Base-by-base conservation (phyloP, 2,113 vertebrate species). In the Scopus umbretta region DNA sequence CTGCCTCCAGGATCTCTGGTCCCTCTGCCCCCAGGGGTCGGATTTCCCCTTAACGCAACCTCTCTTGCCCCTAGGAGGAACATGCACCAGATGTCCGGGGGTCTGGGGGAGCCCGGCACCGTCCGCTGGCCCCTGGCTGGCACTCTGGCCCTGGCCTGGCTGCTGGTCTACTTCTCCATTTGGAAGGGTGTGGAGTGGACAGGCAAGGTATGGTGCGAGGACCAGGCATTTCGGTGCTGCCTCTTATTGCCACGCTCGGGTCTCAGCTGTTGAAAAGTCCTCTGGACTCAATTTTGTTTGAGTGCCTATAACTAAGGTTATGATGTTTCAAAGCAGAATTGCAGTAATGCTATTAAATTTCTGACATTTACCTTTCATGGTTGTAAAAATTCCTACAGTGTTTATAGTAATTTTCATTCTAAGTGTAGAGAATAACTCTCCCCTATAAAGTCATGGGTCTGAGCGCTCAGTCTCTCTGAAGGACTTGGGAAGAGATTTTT, bases 101-200 rank as follows among this genome's bases (percentile, higher is more conserved):
- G 99, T 32, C 96, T 99, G 79, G 99, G 99, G 58, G 98, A 99
- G 75, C 98, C 99, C 0, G 99, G 99, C 13, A 95, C 93, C 16
- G 5, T 99, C 32, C 98, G 99, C 25, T 99, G 99, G 99, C 99
- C 99, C 19, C 96, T 99, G 78, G 99, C 98, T 4, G 99, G 98
- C 32, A 99, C 98, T 0, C 97, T 99, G 84, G 98, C 98, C 1
- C 96, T 99, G 89, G 97, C 99, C n/a, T 99, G 99, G 99, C 75
- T 99, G 62, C 97, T 99, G n/a, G 98, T 99, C 86, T 99, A 99
- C 94, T 99, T 99, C 96, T 99, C 99, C 86, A 99, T 99, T 94
- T 99, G 99, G 99, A 99, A 99, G 97, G 99, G 99, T 8, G 99
- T 99, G 83, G 99, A 99, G 93, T 99, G 99, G 99, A 99, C 99